Conservation (phyloP, 2,113 vertebrate genomes). For the Dicaeum eximium region DNA sequence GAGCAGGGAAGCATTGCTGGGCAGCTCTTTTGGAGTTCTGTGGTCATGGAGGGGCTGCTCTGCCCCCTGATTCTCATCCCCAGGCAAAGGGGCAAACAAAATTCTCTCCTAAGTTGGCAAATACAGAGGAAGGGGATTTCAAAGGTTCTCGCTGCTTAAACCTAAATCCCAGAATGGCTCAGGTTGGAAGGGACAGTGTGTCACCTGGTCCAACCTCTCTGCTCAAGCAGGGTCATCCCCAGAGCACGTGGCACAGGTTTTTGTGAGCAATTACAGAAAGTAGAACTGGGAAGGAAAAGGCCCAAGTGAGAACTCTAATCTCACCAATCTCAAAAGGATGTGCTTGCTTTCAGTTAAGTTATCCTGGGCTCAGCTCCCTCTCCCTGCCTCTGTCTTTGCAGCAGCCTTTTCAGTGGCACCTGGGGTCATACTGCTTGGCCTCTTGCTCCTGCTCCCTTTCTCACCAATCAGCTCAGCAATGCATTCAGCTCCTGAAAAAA, state of each 20-base stretch:
- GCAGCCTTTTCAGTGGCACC: not conserved
- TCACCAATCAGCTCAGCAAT: not conserved
- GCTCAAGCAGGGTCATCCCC: not conserved
- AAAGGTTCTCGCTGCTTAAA: not conserved
- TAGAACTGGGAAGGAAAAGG: not conserved
- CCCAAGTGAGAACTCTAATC: not conserved
- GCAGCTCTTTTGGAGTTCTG: not conserved
- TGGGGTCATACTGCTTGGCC: not conserved
- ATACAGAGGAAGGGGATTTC: not conserved
- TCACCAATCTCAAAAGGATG: not conserved
- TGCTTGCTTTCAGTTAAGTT: not conserved
- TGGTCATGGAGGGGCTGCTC: fast-evolving
- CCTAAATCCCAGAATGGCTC: not conserved
- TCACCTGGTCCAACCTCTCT: not conserved
- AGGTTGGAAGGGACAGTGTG: not conserved
- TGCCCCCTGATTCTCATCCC: not conserved
- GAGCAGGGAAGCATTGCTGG: not conserved
- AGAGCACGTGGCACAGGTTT: not conserved
- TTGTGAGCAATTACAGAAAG: not conserved
- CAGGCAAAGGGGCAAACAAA: not conserved
- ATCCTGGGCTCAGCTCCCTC: not conserved
- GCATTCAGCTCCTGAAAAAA: not conserved
- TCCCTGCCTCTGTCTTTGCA: not conserved
- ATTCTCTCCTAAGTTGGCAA: not conserved
- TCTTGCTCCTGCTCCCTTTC: not conserved